Conservation (phyloP, 2,113 vertebrate genomes). For the Pan troglodytes region NHGRI_mPanTro3-v2.1_pri NC_072421.2:118668501-118669000, state of each 20-base stretch:
- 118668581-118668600: slow-evolving; percentile 21
- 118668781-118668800: slow-evolving; percentile 74
- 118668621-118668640: slow-evolving; percentile 63
- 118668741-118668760: slow-evolving; percentile 22
- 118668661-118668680: slow-evolving; percentile 58
- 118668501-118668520: not conserved
- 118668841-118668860: slow-evolving; percentile 65
- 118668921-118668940: slow-evolving; percentile 66
- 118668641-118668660: slow-evolving; percentile 1
- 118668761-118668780: slow-evolving; percentile 58
- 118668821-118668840: slow-evolving; percentile 70
- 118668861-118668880: slow-evolving; percentile 69
- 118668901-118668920: slow-evolving; percentile 56
- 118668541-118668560: not conserved
- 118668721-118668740: slow-evolving; percentile 50
- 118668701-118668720: slow-evolving; percentile 15
- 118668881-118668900: slow-evolving; percentile 60
- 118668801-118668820: slow-evolving; percentile 78
- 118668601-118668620: slow-evolving; percentile 61
- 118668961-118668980: slow-evolving; percentile 64
- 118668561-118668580: not conserved
- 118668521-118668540: slow-evolving; percentile 19
- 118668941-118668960: slow-evolving; percentile 2
- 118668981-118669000: slow-evolving; percentile 23
- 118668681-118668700: slow-evolving; percentile 65